phyloP scores from a whole-genome alignment of 2,888 invertebrate genomes.

The Ashinkailepas kermadecensis region DNA sequence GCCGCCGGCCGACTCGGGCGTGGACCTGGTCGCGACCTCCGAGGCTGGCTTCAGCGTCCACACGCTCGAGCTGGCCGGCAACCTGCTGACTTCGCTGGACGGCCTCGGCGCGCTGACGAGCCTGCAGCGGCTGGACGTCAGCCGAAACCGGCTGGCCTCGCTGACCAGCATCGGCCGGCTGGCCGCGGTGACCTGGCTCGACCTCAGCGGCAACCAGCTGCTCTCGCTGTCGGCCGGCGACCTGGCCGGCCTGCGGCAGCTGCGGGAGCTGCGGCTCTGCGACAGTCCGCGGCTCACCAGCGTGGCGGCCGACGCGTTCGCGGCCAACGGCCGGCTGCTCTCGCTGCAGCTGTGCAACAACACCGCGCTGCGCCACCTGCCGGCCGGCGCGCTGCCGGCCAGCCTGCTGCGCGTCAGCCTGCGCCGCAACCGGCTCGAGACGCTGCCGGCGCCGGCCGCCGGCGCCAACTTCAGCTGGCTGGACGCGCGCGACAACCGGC shows the following conservation, averaged over 20 bases:
- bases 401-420: not conserved
- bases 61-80: not conserved
- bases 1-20: no score
- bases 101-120: not conserved
- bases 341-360: not conserved
- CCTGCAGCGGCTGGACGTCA: not conserved
- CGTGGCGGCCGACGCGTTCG: not conserved
- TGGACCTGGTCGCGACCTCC: no score
- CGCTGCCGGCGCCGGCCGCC: not conserved
- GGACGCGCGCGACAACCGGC: not conserved
- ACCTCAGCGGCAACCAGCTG: constrained; percentile 5
- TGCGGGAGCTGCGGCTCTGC: not conserved
- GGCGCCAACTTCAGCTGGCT: not conserved
- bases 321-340: not conserved
- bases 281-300: not conserved
- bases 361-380: not conserved
- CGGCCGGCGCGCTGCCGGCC: not conserved
- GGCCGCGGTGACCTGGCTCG: not conserved
- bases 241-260: not conserved
- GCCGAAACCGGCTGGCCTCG: not conserved
- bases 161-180: not conserved
- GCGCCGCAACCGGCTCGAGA: not conserved
- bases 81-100: not conserved
- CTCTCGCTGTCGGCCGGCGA: not conserved
- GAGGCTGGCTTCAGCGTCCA: no score